Percentiles rank a stretch among this genome's conserved stretches.
Conservation (phyloP, 2,113 vertebrate species). For the Neomonachus schauinslandi region DNA sequence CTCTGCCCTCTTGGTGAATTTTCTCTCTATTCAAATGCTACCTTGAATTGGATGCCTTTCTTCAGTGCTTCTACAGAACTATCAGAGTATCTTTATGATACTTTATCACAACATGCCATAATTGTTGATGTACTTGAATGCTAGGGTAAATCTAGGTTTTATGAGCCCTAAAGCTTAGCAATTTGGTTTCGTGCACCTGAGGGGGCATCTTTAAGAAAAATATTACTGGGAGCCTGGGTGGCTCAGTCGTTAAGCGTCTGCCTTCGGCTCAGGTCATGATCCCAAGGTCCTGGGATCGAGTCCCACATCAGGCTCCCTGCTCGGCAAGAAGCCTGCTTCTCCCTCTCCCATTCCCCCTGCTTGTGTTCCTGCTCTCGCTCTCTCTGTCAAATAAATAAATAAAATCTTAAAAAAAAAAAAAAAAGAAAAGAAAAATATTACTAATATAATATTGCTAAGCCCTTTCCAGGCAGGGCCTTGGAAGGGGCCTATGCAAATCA, state of each 20-base stretch:
- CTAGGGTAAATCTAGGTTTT: neutral
- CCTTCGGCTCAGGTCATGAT: too few species aligned
- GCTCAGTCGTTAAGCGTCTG: too few species aligned
- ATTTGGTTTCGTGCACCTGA: neutral
- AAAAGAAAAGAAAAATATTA: neutral
- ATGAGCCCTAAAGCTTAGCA: neutral
- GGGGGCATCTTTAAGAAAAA: neutral
- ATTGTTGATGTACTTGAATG: neutral
- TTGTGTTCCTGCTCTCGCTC: too few species aligned
- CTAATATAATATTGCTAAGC: neutral
- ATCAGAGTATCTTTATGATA: neutral
- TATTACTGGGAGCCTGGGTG: too few species aligned
- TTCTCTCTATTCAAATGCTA: neutral
- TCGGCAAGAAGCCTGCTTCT: too few species aligned
- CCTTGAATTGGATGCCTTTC: neutral
- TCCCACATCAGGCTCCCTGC: too few species aligned
- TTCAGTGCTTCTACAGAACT: neutral
- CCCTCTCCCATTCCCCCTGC: too few species aligned
- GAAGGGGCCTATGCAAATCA: neutral
- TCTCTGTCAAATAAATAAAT: too few species aligned
- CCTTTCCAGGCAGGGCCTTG: neutral
- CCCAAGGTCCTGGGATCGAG: too few species aligned
- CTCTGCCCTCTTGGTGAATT: neutral
- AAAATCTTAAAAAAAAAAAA: too few species aligned
- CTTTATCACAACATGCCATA: neutral